A percentile compares a stretch with the other conserved stretches of the same genome.
These are phyloP conservation scores for Agrotis segetum DNA, from an alignment of 2,888 invertebrate species.

Conservation along the genomic window DNA sequence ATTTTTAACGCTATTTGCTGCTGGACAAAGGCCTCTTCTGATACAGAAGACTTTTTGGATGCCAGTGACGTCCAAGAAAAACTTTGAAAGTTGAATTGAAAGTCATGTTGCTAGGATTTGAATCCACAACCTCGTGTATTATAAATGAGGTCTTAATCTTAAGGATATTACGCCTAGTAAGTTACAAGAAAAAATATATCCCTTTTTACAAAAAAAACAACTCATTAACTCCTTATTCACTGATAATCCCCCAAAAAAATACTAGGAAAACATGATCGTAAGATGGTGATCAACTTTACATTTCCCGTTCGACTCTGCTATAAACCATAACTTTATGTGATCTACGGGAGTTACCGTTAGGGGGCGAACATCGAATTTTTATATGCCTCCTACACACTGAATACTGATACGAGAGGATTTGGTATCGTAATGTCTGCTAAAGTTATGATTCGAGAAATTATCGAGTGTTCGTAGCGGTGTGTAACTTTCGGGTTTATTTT, in stretches of 20 bases:
- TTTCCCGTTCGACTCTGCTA: constrained; percentile 74
- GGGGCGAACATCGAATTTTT: constrained; percentile 77
- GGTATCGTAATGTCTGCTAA: constrained; percentile 44
- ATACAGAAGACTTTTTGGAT: no score
- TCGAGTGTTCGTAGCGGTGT: constrained; percentile 20
- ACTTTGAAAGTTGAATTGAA: no score
- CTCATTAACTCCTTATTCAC: constrained; percentile 31
- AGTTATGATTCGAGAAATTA: constrained; percentile 56
- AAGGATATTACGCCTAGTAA: no score
- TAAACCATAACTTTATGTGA: constrained; percentile 85
- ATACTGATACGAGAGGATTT: constrained; percentile 71
- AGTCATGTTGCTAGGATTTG: no score
- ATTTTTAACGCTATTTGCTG: no score
- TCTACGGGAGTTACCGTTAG: constrained; percentile 75
- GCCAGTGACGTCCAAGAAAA: no score
- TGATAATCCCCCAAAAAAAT: constrained; percentile 30
- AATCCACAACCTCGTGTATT: no score
- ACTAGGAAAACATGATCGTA: constrained; percentile 55
- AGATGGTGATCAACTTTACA: constrained; percentile 73
- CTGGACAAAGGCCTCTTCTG: no score
- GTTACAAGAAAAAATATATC: background rate
- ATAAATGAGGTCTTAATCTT: no score
- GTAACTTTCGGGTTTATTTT: constrained; percentile 21
- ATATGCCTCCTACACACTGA: constrained; percentile 72
- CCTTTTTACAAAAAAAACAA: constrained; percentile 18